Evolutionary conservation across 2,113 vertebrate genomes (phyloP).

Genomic region (Pluvianellus socialis): DNA sequence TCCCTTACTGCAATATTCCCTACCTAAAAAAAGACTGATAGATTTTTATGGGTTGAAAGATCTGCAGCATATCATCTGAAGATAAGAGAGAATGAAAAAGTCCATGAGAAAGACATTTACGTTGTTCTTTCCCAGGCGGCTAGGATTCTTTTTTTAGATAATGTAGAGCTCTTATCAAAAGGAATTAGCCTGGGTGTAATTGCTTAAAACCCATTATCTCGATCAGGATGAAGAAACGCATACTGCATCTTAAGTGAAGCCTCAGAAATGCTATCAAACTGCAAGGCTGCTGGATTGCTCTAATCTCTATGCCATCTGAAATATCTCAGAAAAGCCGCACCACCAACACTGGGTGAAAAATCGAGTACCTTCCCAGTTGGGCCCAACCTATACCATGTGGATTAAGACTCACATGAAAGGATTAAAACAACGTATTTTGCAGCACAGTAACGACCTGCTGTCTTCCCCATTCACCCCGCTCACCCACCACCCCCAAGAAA

Average conservation of each 20-base stretch:
- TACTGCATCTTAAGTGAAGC: constrained; percentile 64
- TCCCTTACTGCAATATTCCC: background rate
- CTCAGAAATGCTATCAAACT: constrained; percentile 46
- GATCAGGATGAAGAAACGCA: constrained; percentile 67
- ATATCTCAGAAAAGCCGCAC: background rate
- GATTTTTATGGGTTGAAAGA: constrained; percentile 16
- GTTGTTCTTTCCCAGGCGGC: constrained; percentile 51
- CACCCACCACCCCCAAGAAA: background rate
- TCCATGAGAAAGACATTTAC: constrained; percentile 33
- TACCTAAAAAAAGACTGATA: background rate
- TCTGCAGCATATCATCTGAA: constrained; percentile 9
- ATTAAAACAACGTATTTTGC: background rate
- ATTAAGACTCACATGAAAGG: background rate
- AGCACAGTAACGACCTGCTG: background rate
- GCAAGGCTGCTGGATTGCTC: constrained; percentile 13
- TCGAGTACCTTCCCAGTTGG: background rate
- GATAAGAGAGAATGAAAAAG: constrained; percentile 13
- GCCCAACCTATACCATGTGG: background rate
- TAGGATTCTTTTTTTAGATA: constrained; percentile 66
- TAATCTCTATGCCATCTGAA: constrained; percentile 17
- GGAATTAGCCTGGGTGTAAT: constrained; percentile 72
- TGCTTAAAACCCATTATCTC: constrained; percentile 74
- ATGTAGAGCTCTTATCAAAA: constrained; percentile 68
- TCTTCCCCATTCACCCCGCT: background rate
- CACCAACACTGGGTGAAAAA: background rate